Evolutionary conservation across 2,113 vertebrate genomes (phyloP), one percentile per base, ranked within the genome.

Genomic region (Rhizomys pruinosus): DNA sequence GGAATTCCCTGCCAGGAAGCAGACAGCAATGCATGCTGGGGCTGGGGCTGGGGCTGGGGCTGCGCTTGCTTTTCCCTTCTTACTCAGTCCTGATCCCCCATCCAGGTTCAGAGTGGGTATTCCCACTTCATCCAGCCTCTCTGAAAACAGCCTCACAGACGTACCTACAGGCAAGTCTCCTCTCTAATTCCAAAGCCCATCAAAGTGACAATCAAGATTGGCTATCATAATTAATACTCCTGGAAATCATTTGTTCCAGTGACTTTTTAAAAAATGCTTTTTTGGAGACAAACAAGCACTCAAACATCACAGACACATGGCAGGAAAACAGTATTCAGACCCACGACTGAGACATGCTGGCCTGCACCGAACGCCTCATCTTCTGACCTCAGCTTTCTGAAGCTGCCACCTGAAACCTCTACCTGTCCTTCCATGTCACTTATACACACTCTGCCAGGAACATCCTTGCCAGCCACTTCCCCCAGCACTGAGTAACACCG

Each of bases 241-340:
- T 71, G 34, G 52, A 93, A 92, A 64, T 78, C 34, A 44, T 55
- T 37, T 72, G 76, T 76, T 34, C 76, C 88, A 55, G 42, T 3
- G 23, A 77, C 16, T 76, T 84, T 80, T 57, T 19, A 27, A 25
- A 77, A 94, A 84, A 52, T 52, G 52, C 15, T 79, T 69, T n/a
- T 71, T 69, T 79, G 19, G 68, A 77, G 29, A 74, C 42, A 85
- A 3, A 73, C 44, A 27, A 19, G 57, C 5, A 63, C 74, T 82
- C 80, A 81, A 63, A 27, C 2, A 63, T 47, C 22, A 90, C 39
- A 81, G 17, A 72, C 37, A 66, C 16, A 27, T 27, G 61, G n/a
- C 12, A 32, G 15, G 57, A 25, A 77, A 55, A 52, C 44, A 12
- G 15, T 61, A 84, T 61, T 87, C n/a, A 87, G n/a, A n/a, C n/a